A percentile compares a stretch with the other conserved stretches of the same genome.
Conservation (phyloP, 2,797 vertebrate species). For the Neosalanx taihuensis region DNA sequence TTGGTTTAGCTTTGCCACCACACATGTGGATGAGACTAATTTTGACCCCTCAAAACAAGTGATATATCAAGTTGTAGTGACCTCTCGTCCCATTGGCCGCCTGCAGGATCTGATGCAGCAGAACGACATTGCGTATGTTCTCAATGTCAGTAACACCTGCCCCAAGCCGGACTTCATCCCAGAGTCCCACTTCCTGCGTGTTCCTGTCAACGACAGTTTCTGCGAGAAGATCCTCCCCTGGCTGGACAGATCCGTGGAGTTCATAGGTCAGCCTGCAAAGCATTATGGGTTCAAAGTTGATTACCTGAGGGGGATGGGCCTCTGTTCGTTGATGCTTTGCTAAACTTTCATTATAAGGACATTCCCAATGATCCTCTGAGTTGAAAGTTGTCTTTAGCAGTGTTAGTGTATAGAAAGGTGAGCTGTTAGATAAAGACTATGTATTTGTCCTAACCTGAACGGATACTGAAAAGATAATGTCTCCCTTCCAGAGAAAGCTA, state of each 20-base stretch:
- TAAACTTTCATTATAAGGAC: too few relatives aligned
- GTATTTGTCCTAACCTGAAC: conserved; percentile 32
- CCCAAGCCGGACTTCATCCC: conserved; percentile 95
- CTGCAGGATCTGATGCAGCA: conserved; percentile 93
- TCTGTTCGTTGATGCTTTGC: neutral
- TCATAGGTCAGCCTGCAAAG: conserved; percentile 83
- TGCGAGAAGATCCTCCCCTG: conserved; percentile 97
- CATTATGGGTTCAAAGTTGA: neutral
- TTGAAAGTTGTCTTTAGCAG: too few relatives aligned
- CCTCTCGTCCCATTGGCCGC: neutral
- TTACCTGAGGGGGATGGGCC: neutral
- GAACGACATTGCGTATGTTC: conserved; percentile 87
- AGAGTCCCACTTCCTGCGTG: conserved; percentile 89
- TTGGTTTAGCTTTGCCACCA: neutral
- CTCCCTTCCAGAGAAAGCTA: conserved; percentile 83
- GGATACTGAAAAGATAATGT: neutral
- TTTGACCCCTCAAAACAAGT: neutral
- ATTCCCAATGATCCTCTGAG: too few relatives aligned
- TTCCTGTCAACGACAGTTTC: conserved; percentile 96
- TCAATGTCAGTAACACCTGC: conserved; percentile 94
- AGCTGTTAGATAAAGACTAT: neutral
- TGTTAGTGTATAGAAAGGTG: too few relatives aligned
- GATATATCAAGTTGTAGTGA: neutral
- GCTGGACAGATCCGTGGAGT: conserved; percentile 93
- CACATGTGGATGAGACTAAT: neutral